These are phyloP conservation scores for Chrysotoxum bicinctum DNA, from an alignment of 2,888 invertebrate genomes.

Conservation along the genomic window DNA sequence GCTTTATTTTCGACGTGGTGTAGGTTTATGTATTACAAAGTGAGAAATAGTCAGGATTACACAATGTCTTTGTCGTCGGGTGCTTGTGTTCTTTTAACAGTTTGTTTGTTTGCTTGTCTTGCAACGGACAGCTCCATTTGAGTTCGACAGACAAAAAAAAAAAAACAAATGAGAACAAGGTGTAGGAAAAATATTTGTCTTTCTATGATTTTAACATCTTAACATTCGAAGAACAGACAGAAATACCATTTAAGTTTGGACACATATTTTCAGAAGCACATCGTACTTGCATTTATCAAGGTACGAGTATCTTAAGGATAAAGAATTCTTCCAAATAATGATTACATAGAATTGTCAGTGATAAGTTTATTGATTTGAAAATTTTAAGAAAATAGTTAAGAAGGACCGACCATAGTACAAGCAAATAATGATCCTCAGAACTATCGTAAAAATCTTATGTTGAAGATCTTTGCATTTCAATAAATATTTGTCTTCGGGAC, in stretches of 20 bases:
- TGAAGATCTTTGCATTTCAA: no score
- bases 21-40: slow-evolving; percentile 29
- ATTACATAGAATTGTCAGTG: no score
- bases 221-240: background rate
- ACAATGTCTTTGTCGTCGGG: slow-evolving; percentile 34
- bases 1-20: slow-evolving; percentile 14
- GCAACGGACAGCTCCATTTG: slow-evolving; percentile 19
- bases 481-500: no score
- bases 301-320: no score
- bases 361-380: no score
- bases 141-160: background rate
- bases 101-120: background rate
- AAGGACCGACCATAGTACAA: no score
- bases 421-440: no score
- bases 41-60: slow-evolving; percentile 53
- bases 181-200: slow-evolving; percentile 14
- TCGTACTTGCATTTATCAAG: no score
- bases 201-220: background rate
- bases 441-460: no score
- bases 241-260: background rate
- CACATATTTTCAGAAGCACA: background rate
- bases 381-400: no score
- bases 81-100: slow-evolving; percentile 27
- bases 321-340: no score
- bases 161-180: background rate